Evolutionary conservation across 1,140 invertebrate genomes (phyloP).

Genomic region (Scaptodrosophila lebanonensis): DNA sequence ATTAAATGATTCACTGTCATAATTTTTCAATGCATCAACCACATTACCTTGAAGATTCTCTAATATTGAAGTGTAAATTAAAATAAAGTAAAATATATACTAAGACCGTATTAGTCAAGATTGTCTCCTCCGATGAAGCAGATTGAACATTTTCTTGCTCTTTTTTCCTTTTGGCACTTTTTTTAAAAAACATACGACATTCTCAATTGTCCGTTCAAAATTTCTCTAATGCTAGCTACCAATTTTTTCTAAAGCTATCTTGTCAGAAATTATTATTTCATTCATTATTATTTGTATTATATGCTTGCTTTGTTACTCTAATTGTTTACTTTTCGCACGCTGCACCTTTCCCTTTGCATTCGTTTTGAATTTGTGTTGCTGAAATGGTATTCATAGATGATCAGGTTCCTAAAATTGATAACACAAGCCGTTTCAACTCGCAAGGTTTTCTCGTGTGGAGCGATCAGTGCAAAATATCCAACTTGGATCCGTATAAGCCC

Average conservation of each 20-base stretch:
- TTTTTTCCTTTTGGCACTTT: not conserved
- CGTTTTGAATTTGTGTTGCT: not conserved
- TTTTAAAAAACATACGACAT: too few relatives aligned
- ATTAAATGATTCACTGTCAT: too few relatives aligned
- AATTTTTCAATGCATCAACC: too few relatives aligned
- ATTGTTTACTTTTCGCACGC: not conserved
- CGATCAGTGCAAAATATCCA: conserved; percentile 83
- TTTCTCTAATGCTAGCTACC: too few relatives aligned
- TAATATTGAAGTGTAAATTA: too few relatives aligned
- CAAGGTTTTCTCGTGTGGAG: conserved; percentile 83
- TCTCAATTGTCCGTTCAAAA: too few relatives aligned
- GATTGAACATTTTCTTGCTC: too few relatives aligned
- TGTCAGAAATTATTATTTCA: not conserved
- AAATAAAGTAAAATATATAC: too few relatives aligned
- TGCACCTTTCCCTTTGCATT: not conserved
- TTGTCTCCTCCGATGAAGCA: too few relatives aligned
- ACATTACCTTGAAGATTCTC: too few relatives aligned
- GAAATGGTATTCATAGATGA: not conserved
- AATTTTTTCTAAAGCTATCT: too few relatives aligned
- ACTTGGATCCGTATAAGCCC: conserved; percentile 82
- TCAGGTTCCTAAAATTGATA: conserved; percentile 11
- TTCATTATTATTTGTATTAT: conserved; percentile 1
- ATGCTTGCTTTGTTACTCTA: not conserved
- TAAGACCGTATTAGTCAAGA: too few relatives aligned
- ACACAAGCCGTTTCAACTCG: conserved; percentile 29